Conservation (phyloP, 2,797 vertebrate genomes). For the Leuciscus waleckii region DNA sequence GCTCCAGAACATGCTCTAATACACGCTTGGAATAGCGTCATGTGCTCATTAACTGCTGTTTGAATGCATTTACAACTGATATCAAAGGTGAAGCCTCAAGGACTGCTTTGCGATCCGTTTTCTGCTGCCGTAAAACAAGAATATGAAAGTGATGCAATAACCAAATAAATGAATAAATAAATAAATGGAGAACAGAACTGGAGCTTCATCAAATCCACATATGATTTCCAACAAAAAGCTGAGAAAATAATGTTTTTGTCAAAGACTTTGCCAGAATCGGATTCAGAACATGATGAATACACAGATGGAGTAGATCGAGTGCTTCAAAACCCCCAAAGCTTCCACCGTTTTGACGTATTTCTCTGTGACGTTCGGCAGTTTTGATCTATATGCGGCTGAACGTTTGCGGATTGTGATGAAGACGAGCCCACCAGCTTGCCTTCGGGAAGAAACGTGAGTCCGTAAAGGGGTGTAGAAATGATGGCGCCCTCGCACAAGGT, state of each 20-base stretch:
- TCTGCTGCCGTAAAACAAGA: slow-evolving; percentile 12
- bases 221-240: neutral
- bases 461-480: too few species aligned
- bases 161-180: neutral
- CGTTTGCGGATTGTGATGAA: too few species aligned
- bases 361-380: neutral
- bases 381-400: neutral
- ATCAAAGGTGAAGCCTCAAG: slow-evolving; percentile 7
- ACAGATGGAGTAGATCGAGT: neutral
- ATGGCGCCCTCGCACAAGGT: too few species aligned
- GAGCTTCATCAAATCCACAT: neutral
- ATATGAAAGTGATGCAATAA: slow-evolving; percentile 36
- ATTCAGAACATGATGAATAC: neutral
- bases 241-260: neutral
- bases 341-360: neutral
- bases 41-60: neutral
- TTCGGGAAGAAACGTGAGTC: too few species aligned
- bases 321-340: neutral
- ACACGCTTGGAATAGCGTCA: slow-evolving; percentile 1
- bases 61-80: slow-evolving; percentile 5
- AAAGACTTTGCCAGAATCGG: neutral
- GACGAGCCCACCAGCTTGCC: too few species aligned
- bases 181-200: neutral
- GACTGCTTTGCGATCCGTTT: neutral
- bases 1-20: slow-evolving; percentile 19